Evolutionary conservation across 2,113 vertebrate genomes (phyloP).

Genomic region (Sebastes fasciatus): DNA sequence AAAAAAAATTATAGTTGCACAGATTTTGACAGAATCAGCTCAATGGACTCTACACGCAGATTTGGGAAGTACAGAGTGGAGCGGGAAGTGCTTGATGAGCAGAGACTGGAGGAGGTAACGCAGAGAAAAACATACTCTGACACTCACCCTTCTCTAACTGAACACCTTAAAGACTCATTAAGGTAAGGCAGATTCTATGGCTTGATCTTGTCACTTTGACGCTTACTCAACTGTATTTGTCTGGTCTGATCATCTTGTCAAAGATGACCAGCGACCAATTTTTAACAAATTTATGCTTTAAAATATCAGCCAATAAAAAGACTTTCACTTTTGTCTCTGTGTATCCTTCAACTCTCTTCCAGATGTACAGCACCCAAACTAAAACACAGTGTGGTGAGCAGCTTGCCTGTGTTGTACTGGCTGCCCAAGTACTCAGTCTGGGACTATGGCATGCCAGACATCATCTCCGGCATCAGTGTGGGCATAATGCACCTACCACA

Average conservation of each 20-base stretch:
- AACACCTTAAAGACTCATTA: constrained; percentile 73
- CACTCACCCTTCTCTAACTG: constrained; percentile 47
- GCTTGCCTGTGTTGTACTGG: constrained; percentile 91
- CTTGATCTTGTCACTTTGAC: background rate
- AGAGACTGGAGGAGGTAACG: constrained; percentile 87
- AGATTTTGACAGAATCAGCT: constrained; percentile 20
- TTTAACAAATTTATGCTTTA: background rate
- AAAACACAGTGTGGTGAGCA: constrained; percentile 81
- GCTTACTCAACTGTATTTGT: background rate
- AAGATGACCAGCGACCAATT: background rate
- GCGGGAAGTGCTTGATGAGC: constrained; percentile 86
- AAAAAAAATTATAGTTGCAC: background rate
- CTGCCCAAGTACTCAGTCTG: constrained; percentile 92
- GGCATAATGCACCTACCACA: constrained; percentile 98
- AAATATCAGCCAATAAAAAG: background rate
- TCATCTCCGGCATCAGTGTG: constrained; percentile 94
- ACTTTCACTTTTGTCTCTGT: background rate
- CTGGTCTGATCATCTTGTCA: background rate
- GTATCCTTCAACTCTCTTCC: constrained; percentile 7
- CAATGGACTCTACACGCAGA: constrained; percentile 63
- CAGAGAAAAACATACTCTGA: constrained; percentile 74
- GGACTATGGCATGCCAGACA: constrained; percentile 92
- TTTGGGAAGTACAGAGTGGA: constrained; percentile 73
- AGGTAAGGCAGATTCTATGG: constrained; percentile 68
- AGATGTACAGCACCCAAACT: constrained; percentile 87